Evolutionary conservation across 2,797 vertebrate species (phyloP), one percentile per base, ranked within the genome.

Genomic region (Gymnopithys bicolor): DNA sequence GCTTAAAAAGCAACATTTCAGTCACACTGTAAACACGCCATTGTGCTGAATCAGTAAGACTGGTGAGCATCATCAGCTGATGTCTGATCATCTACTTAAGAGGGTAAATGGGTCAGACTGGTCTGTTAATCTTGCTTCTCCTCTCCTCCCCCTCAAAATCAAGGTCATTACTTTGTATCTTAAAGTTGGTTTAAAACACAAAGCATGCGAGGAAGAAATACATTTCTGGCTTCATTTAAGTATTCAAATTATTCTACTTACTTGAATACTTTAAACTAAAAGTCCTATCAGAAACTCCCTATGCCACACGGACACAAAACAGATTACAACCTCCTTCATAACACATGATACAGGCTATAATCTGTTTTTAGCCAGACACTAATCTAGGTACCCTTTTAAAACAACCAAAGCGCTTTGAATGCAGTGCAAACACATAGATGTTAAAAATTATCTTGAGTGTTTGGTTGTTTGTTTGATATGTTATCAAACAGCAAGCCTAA

Each of bases 71-170:
- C 92, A 97, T 93, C 95, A 96, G 94, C 96, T 95, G 84, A 93
- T 96, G 93, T 93, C 91, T 96, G 94, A 95, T 97, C 90, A 78
- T 94, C 95, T 97, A 24, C 84, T 96, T 94, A 95, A 86, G 76
- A 93, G 80, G 6, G 32, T 95, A 97, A 97, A 95, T 97, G 84
- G 97, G 97, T 97, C 97, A 97, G 87, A 71, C 76, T 58, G 48
- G 87, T 79, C 79, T 79, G 59, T 87, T 96, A 95, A 94, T 94
- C 84, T 85, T 92, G 43, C 30, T 73, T 24, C 28, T 11, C 9
- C 11, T 32, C 51, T 41, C 27, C 9, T 46, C 30, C 32, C 22
- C 5, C 33, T 9, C 28, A 48, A n/a, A 59, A 63, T 48, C 41
- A 76, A 71, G 73, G 75, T 90, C 19, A 6, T 78, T 73, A 35